These are phyloP conservation scores for Brachystomella parvula DNA, from an alignment of 1,140 invertebrate species.

Conservation along the genomic window DNA sequence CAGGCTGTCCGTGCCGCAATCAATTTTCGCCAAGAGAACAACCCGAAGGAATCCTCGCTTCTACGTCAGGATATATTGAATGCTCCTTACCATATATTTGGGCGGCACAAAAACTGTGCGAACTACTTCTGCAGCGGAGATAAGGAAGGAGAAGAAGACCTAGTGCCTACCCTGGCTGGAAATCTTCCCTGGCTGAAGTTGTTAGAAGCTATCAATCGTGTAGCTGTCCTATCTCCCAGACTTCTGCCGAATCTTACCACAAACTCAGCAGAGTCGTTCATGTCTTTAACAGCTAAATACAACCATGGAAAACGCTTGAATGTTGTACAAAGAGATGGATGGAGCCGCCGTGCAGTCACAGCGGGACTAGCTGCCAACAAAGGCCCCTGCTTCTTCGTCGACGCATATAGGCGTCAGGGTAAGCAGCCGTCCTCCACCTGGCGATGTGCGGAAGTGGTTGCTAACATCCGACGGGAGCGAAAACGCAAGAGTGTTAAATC, in stretches of 20 bases:
- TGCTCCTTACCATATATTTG: background rate
- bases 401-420: background rate
- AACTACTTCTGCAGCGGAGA: conserved; percentile 6
- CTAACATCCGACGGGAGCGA: background rate
- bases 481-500: background rate
- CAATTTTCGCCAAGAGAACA: conserved; percentile 12
- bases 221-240: conserved; percentile 24
- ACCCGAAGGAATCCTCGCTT: conserved; percentile 10
- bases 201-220: background rate
- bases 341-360: conserved; percentile 18
- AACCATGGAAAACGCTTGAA: conserved; percentile 43
- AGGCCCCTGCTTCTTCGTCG: background rate
- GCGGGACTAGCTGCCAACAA: background rate
- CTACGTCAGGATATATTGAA: conserved; percentile 32
- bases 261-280: conserved; percentile 44
- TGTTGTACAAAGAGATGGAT: conserved; percentile 37
- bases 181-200: background rate
- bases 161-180: background rate
- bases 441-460: background rate
- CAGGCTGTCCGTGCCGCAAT: conserved; percentile 9
- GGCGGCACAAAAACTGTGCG: background rate
- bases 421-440: background rate
- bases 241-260: conserved; percentile 41
- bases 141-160: background rate
- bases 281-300: conserved; percentile 40